A percentile compares a stretch with the other conserved stretches of the same genome.
Evolutionary conservation across 2,888 invertebrate species (phyloP).

Genomic region (Pecten maximus): DNA sequence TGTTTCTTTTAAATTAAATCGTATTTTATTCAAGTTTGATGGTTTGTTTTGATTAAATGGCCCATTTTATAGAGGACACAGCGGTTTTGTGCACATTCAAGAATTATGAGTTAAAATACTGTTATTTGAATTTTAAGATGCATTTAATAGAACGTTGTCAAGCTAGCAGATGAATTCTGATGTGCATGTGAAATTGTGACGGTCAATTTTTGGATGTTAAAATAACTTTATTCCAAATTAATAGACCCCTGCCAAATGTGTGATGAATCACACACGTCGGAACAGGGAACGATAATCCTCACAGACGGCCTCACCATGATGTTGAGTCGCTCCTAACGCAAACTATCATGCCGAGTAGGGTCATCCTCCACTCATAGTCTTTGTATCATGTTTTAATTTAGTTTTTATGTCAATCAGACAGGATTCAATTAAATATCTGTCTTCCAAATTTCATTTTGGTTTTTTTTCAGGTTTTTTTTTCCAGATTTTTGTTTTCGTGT

Average conservation of each 20-base stretch:
- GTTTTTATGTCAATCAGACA: neutral
- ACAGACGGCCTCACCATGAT: neutral
- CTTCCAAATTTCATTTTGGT: neutral
- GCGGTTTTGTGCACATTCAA: neutral
- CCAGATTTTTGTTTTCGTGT: constrained; percentile 6
- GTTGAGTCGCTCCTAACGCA: neutral
- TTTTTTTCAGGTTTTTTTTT: neutral
- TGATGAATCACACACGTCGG: neutral
- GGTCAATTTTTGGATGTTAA: constrained; percentile 28
- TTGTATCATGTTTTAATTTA: constrained; percentile 19
- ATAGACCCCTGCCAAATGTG: constrained; percentile 20
- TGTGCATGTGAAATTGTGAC: constrained; percentile 24
- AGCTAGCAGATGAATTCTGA: constrained; percentile 13
- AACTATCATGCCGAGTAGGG: neutral
- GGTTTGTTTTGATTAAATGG: constrained; percentile 29
- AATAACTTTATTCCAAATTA: constrained; percentile 35
- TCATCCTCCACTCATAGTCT: neutral
- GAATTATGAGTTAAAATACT: constrained; percentile 14
- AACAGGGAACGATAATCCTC: neutral
- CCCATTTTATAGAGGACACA: constrained; percentile 1
- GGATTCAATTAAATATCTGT: neutral
- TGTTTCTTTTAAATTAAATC: constrained; percentile 3
- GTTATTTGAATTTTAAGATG: constrained; percentile 24
- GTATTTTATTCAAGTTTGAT: constrained; percentile 15
- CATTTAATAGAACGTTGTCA: constrained; percentile 5